Evolutionary conservation across 1,140 invertebrate genomes (phyloP).

Genomic region (Onthophagus taurus): DNA sequence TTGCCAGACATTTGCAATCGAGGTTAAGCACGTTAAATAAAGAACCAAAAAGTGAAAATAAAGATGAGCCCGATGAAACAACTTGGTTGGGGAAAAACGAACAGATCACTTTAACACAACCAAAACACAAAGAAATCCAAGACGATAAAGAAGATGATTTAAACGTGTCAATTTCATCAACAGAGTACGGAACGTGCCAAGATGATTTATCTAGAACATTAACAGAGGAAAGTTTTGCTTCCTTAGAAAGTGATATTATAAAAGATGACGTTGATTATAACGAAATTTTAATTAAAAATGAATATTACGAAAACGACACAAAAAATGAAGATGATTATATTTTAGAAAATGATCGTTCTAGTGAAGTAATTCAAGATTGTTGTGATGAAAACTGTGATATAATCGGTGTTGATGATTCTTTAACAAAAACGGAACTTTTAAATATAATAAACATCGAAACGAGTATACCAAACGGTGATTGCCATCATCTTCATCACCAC

Average conservation of each 20-base stretch:
- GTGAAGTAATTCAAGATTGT: too few species aligned
- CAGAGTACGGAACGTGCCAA: too few species aligned
- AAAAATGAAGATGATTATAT: too few species aligned
- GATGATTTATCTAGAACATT: too few species aligned
- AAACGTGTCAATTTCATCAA: conserved; percentile 22
- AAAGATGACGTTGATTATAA: neutral
- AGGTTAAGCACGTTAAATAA: conserved; percentile 61
- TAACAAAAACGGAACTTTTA: neutral
- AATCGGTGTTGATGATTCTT: neutral
- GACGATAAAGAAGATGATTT: conserved; percentile 41
- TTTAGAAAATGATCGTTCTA: too few species aligned
- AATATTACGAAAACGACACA: too few species aligned
- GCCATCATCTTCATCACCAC: conserved; percentile 10
- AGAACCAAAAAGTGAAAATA: too few species aligned
- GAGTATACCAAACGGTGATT: neutral
- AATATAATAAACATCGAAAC: neutral
- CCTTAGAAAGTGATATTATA: too few species aligned
- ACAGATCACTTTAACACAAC: conserved; percentile 35
- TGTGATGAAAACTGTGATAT: too few species aligned
- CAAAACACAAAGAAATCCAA: conserved; percentile 50
- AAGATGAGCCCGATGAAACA: conserved; percentile 37
- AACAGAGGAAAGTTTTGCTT: too few species aligned
- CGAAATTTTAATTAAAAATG: neutral
- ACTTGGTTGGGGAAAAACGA: conserved; percentile 38
- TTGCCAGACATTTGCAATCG: conserved; percentile 63